Base-by-base conservation (phyloP, 2,888 invertebrate genomes). In the Cryptops parisi region DNA sequence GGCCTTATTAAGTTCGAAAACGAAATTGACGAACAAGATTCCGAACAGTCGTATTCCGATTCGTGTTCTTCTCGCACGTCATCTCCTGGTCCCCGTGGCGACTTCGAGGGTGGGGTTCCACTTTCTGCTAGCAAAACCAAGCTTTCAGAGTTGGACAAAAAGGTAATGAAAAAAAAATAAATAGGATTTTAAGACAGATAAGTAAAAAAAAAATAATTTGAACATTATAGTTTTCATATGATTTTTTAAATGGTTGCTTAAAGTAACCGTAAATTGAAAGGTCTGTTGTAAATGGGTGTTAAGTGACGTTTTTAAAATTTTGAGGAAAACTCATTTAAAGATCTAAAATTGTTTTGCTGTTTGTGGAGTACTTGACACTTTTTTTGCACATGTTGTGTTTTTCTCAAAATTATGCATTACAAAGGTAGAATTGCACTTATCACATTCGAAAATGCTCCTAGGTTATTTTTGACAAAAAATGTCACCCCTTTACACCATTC, bases 21-120 rank as follows among this genome's bases (percentile, higher is more conserved):
- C 64, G 87, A 88, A 73, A 86, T 89, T 55, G 87, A 84, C n/a
- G 74, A 79, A 59, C 83, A 85, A 66, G 82, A 84, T 67, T 74
- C 78, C 53, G 19, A 39, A 38, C 43, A 55, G 38, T 58, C 58
- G 5, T 52, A 49, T n/a, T 25, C 23, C 9, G 50, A 54, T 17
- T 25, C 26, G 22, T 40, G 38, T 53, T 46, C 52, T 15, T 41
- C 38, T 17, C 25, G 47, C 39, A 47, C 44, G 2, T 47, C 55
- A 22, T 53, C 47, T 4, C 44, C 52, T 26, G 40, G 26, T 50
- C 47, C 26, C 5, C 43, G 45, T 43, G 43, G 46, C 12, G 49
- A 50, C n/a, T 26, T 24, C 23, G 55, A 56, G 23, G 54, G 53
- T n/a, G 52, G 54, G 54, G 53, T 54, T n/a, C 55, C 57, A 5